These are phyloP conservation scores for Paramisgurnus dabryanus DNA, from an alignment of 2,113 vertebrate genomes.

Conservation along the genomic window DNA sequence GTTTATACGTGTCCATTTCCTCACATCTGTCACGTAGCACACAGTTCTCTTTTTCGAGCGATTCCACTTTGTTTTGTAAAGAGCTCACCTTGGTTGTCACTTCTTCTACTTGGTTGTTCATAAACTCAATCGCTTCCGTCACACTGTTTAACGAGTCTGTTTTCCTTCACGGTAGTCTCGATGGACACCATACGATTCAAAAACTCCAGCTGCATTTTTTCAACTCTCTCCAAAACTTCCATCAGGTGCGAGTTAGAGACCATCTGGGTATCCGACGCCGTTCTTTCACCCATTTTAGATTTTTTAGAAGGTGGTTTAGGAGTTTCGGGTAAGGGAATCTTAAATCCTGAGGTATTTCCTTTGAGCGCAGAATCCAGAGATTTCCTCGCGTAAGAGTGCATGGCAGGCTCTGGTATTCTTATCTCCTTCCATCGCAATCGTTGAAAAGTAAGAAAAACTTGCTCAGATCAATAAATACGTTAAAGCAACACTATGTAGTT, in stretches of 20 bases:
- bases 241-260: not conserved
- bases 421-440: no score
- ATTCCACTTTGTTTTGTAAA: not conserved
- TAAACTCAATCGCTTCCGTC: not conserved
- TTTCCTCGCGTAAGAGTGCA: no score
- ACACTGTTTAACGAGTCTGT: not conserved
- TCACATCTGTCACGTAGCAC: not conserved
- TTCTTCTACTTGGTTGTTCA: not conserved
- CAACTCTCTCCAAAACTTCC: not conserved
- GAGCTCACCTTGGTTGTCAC: not conserved
- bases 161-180: not conserved
- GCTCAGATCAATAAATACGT: no score
- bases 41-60: not conserved
- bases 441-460: no score
- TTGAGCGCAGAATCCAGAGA: no score
- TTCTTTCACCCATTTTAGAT: not conserved
- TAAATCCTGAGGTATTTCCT: no score
- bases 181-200: not conserved
- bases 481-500: no score
- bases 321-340: not conserved
- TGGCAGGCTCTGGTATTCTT: no score
- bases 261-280: not conserved
- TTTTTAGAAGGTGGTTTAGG: not conserved
- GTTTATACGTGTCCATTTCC: not conserved
- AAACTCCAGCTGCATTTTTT: not conserved